Evolutionary conservation across 2,888 invertebrate species (phyloP), one percentile per base, ranked within the genome.

Genomic region (Cosmia trapezina): DNA sequence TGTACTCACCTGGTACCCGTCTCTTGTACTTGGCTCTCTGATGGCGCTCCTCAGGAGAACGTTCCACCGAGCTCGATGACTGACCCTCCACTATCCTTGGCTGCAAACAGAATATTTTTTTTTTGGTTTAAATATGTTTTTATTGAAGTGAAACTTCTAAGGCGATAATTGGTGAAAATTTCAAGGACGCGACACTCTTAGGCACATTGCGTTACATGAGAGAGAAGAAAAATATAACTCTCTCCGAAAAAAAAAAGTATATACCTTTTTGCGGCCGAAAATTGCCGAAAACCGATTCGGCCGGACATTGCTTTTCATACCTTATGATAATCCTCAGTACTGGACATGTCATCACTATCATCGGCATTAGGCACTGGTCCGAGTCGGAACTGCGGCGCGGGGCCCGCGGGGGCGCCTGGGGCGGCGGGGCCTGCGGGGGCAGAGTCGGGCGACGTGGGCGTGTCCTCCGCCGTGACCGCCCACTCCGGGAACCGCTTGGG

Each of bases 301-400:
- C 28, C 2, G 11, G 22, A 19, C 2, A 22, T 8, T 8, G 19
- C 49, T 33, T n/a, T 6, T 28, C 17, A 19, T 54, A 96, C 95
- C 93, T 96, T 96, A 79, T 96, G 96, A 81, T 96, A 96, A 81
- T 97, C 97, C 80, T 97, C 97, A 19, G 97, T 97, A 87, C 97
- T 97, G 63, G 97, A 97, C 92, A 97, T 93, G 79, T 97, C 96
- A 66, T 96, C 97, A 80, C 97, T 97, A 68, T 97, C 97, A 62
- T 97, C 97, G 2, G 89, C 87, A 0, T 66, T 69, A 0, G 96
- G 96, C n/a, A 87, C 89, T 0, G 95, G 94, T 0, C 94, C 95
- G 12, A 95, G 89, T 2, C 91, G 87, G 91, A 94, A 94, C 76
- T 88, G 89, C 0, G 93, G 91, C 71, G 72, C 66, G 28, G 66